Evolutionary conservation across 2,113 vertebrate genomes (phyloP).

Genomic region (Mesitornis unicolor): DNA sequence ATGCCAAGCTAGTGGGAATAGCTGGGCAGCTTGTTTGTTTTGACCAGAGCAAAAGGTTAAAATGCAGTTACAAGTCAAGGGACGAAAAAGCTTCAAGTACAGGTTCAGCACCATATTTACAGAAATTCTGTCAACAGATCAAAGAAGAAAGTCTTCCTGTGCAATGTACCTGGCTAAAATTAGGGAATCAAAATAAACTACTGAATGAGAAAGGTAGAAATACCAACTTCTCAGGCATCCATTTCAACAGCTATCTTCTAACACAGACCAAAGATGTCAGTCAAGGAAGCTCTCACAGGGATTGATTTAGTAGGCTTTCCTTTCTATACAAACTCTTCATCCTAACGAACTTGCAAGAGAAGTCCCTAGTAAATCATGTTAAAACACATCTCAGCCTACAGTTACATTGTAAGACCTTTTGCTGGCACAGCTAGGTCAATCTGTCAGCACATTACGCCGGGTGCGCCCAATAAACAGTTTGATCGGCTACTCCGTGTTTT

Average conservation of each 20-base stretch:
- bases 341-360: background rate
- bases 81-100: slow-evolving; percentile 56
- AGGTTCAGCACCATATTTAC: slow-evolving; percentile 77
- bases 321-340: background rate
- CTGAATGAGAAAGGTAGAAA: slow-evolving; percentile 94
- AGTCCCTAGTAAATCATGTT: background rate
- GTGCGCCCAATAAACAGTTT: background rate
- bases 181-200: slow-evolving; percentile 82
- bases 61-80: slow-evolving; percentile 72
- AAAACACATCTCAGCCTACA: background rate
- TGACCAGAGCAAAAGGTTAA: slow-evolving; percentile 74
- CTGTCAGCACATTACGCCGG: background rate
- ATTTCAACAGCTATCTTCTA: slow-evolving; percentile 73
- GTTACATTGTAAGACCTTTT: background rate
- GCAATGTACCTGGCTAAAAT: slow-evolving; percentile 92
- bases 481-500: background rate
- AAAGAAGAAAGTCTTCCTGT: slow-evolving; percentile 89
- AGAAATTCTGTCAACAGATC: slow-evolving; percentile 76
- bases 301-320: background rate
- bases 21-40: slow-evolving; percentile 59
- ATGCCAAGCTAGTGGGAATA: slow-evolving; percentile 59
- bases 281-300: background rate
- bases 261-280: background rate
- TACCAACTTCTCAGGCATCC: slow-evolving; percentile 97
- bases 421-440: background rate